Conservation (phyloP, 2,797 vertebrate genomes). For the Mormyrus hasselquistii region DNA sequence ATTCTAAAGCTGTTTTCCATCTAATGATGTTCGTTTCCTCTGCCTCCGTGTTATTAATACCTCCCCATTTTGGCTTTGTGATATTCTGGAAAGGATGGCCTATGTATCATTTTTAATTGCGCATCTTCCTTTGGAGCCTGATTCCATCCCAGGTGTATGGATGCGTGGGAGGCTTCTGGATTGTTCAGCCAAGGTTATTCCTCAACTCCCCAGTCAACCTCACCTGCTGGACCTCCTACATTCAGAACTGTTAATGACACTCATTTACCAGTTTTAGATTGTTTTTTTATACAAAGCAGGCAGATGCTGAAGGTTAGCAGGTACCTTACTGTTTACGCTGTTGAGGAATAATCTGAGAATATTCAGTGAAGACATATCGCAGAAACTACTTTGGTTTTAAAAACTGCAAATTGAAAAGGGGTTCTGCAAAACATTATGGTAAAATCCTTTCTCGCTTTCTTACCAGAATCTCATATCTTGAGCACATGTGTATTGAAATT, state of each 20-base stretch:
- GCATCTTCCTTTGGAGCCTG: slow-evolving; percentile 7
- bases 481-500: background rate
- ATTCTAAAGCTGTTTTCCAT: background rate
- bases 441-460: background rate
- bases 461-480: background rate
- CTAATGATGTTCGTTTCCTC: background rate
- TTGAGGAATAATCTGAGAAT: background rate
- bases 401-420: background rate
- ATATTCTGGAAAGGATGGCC: slow-evolving; percentile 6
- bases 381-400: background rate
- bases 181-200: background rate
- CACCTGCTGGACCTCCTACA: slow-evolving; percentile 15
- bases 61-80: background rate
- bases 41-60: background rate
- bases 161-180: background rate
- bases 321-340: background rate
- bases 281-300: background rate
- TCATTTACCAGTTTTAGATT: slow-evolving; percentile 9
- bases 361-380: background rate
- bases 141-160: background rate
- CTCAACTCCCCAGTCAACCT: slow-evolving; percentile 13
- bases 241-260: slow-evolving; percentile 2
- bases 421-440: background rate
- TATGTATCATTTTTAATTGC: slow-evolving; percentile 19
- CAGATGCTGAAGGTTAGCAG: background rate